These are phyloP conservation scores for Sinocyclocheilus anshuiensis DNA, from an alignment of 2,113 vertebrate species.

Conservation along the genomic window DNA sequence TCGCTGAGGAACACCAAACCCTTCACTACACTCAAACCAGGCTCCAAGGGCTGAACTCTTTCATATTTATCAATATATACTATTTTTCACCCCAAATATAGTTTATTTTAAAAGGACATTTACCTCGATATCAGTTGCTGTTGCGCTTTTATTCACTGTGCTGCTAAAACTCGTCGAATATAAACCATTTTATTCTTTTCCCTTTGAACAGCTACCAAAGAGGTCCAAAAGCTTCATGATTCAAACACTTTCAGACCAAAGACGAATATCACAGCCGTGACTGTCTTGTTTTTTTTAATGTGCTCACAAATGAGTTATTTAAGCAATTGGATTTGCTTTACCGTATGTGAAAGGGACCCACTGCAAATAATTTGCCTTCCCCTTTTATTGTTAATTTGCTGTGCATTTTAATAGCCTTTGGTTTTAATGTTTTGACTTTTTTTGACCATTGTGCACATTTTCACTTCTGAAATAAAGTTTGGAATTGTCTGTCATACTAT, in stretches of 20 bases:
- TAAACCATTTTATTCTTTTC: neutral
- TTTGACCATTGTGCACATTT: neutral
- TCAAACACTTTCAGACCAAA: constrained; percentile 37
- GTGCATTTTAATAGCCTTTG: constrained; percentile 30
- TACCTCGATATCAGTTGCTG: no score
- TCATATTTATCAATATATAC: no score
- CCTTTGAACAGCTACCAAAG: neutral
- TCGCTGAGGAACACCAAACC: constrained; percentile 94
- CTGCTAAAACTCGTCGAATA: constrained; percentile 28
- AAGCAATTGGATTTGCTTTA: neutral
- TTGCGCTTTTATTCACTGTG: neutral
- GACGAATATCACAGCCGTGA: neutral
- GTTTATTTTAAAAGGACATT: neutral
- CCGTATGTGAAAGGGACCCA: neutral
- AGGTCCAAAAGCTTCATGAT: constrained; percentile 30
- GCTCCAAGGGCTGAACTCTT: constrained; percentile 86
- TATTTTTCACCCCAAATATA: neutral
- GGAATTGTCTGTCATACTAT: neutral
- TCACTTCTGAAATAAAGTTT: constrained; percentile 39
- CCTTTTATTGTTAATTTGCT: constrained; percentile 7
- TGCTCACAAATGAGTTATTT: neutral
- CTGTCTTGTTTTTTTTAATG: constrained; percentile 3
- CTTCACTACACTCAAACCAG: constrained; percentile 91
- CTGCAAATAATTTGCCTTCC: neutral
- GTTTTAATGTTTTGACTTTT: constrained; percentile 9